phyloP scores from a whole-genome alignment of 1,140 invertebrate genomes.

The Nymphalis io region DNA sequence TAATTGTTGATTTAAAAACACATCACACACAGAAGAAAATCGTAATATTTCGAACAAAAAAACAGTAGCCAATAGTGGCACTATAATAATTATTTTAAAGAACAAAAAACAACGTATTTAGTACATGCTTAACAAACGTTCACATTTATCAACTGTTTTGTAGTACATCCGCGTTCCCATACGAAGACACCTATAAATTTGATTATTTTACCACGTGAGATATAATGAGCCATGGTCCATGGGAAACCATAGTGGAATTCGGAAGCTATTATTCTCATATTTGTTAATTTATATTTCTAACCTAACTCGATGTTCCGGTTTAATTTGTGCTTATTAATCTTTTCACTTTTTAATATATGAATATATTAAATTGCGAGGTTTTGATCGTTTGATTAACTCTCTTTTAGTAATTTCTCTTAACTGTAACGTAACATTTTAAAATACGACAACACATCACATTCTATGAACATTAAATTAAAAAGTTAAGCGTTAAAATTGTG shows the following conservation, averaged over 20 bases:
- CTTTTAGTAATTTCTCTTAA: background rate
- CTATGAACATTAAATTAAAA: too few species aligned
- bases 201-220: slow-evolving; percentile 9
- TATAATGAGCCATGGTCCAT: slow-evolving; percentile 21
- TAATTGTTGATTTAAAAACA: too few species aligned
- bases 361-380: background rate
- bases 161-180: slow-evolving; percentile 12
- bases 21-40: too few species aligned
- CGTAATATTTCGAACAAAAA: too few species aligned
- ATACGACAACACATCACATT: too few species aligned
- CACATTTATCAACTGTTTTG: slow-evolving; percentile 10
- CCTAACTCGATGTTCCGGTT: slow-evolving; percentile 4
- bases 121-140: too few species aligned
- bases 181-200: slow-evolving; percentile 11
- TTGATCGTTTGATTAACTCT: background rate
- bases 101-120: too few species aligned
- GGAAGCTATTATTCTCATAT: slow-evolving; percentile 18
- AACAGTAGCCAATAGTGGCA: too few species aligned
- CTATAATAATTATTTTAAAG: too few species aligned
- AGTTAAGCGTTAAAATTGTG: too few species aligned
- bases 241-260: slow-evolving; percentile 20
- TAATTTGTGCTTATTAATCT: background rate
- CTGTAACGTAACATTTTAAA: too few species aligned
- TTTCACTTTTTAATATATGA: slow-evolving; percentile 6
- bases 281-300: slow-evolving; percentile 1